Base-by-base conservation (phyloP, 2,888 invertebrate genomes). In the Phyllotreta cruciferae region DNA sequence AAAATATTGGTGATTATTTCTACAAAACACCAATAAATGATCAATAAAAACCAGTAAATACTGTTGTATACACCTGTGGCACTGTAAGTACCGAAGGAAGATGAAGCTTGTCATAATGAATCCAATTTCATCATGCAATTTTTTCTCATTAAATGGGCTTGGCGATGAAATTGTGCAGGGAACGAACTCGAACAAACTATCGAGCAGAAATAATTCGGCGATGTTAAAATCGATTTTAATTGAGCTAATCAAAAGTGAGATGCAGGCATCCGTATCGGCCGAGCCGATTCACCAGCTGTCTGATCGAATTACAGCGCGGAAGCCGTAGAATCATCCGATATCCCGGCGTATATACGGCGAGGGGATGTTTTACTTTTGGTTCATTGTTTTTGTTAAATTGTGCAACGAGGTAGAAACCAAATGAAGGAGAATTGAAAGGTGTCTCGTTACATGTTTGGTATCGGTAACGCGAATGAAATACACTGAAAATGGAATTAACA, bases 201-300 rank as follows among this genome's bases (percentile, higher is more conserved):
- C 38, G 41, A 63, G 39, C 47, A 8, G 44, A 44, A 44, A 44
- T 44, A 44, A 67, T 41, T 64, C 70, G 70, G 66, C 65, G 69
- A 71, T 68, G 65, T 57, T 62, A 37, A 50, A 63, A 69, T 68
- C 69, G 69, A 72, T 70, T 69, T 67, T 73, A 74, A 74, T 74
- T 74, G 74, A 71, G 68, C 71, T 74, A 73, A 74, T 74, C 73
- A 73, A 70, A 69, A 70, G 66, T 71, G 72, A 71, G 71, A 71
- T 70, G 70, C 67, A 70, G 67, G 66, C 70, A 66, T 66, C 67
- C 68, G 71, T 61, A 60, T 54, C 60, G 56, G 56, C 62, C 56
- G 39, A 53, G 54, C 44, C 49, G 50, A 45, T 54, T 56, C 58
- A 52, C 34, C 45, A 63, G 57, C 55, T 55, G 54, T 62, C 57